Percentiles rank a stretch among this genome's conserved stretches.
Conservation (phyloP, 2,888 invertebrate species). For the Deladenus siricidicola region DNA sequence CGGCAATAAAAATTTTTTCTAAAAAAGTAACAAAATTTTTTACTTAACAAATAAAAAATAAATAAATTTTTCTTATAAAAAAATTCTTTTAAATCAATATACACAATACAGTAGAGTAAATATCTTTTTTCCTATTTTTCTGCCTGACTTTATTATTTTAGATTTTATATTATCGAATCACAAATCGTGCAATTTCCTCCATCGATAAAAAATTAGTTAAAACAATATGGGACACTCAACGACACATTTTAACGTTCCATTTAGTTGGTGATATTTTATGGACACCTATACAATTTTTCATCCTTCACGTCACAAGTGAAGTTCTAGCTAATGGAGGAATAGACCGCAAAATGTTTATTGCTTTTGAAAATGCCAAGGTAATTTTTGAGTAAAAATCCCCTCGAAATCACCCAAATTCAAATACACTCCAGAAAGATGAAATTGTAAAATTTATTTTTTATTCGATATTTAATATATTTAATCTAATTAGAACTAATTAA, state of each 20-base stretch:
- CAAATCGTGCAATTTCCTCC: background rate
- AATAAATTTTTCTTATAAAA: background rate
- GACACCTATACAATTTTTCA: constrained; percentile 76
- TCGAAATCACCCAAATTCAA: too few relatives aligned
- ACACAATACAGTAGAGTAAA: too few relatives aligned
- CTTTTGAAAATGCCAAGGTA: too few relatives aligned
- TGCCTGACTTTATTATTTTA: too few relatives aligned
- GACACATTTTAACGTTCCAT: constrained; percentile 67
- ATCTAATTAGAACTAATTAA: too few relatives aligned
- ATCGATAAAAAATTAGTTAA: constrained; percentile 28
- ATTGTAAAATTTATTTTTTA: too few relatives aligned
- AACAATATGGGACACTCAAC: constrained; percentile 20
- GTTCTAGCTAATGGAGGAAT: background rate
- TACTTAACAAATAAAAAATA: constrained; percentile 14
- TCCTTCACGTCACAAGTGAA: background rate
- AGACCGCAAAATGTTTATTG: too few relatives aligned
- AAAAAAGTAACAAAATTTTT: background rate
- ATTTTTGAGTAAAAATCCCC: too few relatives aligned
- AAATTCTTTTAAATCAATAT: too few relatives aligned
- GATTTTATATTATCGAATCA: constrained; percentile 5
- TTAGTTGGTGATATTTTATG: constrained; percentile 73
- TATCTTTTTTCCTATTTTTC: too few relatives aligned
- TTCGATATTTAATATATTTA: too few relatives aligned
- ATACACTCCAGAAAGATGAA: too few relatives aligned
- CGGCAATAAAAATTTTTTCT: background rate